Percentiles rank a stretch among this genome's conserved stretches.
These are phyloP conservation scores for Scotopteryx bipunctaria DNA, from an alignment of 2,888 invertebrate genomes.

Conservation along the genomic window DNA sequence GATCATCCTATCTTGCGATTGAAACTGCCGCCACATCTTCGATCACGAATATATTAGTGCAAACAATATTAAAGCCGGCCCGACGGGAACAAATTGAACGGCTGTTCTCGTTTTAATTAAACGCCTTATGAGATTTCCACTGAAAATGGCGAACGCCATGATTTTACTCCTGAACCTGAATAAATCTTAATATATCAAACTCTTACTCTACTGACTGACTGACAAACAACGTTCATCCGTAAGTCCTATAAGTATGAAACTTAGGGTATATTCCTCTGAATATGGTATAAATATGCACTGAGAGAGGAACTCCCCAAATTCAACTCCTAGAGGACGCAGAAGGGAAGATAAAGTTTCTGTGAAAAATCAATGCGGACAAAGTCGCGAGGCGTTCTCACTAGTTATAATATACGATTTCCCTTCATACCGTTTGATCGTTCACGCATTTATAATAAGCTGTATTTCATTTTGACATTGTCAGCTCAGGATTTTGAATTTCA, in stretches of 20 bases:
- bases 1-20: conserved; percentile 1
- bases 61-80: conserved; percentile 28
- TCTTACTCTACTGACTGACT: no score
- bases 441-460: background rate
- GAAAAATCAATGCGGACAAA: no score
- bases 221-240: no score
- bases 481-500: background rate
- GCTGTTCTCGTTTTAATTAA: conserved; percentile 34
- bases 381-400: no score
- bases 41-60: conserved; percentile 31
- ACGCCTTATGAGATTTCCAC: conserved; percentile 30
- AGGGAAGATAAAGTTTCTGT: no score
- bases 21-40: conserved; percentile 13
- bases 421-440: no score
- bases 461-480: conserved; percentile 7
- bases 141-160: conserved; percentile 26
- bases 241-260: no score
- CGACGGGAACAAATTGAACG: conserved; percentile 28
- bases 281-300: no score
- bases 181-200: conserved; percentile 17
- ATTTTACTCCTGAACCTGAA: conserved; percentile 21
- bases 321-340: no score
- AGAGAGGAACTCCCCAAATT: no score
- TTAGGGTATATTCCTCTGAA: no score
- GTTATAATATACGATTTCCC: no score